Base-by-base conservation (phyloP, 2,113 vertebrate species). In the Elachura formosa region DNA sequence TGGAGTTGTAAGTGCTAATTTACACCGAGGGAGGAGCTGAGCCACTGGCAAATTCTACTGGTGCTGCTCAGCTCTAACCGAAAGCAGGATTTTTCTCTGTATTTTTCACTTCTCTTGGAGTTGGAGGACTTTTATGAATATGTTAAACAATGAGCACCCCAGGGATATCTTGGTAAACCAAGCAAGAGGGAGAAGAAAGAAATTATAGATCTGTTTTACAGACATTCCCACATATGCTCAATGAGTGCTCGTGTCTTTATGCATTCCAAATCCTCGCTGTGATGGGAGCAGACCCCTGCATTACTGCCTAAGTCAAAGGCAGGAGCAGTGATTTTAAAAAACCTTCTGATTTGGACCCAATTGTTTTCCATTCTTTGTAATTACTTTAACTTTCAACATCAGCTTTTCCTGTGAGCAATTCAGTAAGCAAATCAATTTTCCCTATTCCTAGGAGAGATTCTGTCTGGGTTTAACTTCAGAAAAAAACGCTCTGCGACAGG, bases 371-470 rank as follows among this genome's bases (percentile, higher is more conserved):
- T 67, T 92, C 85, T 91, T 93, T 91, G 43, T 88, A 96, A 97
- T 94, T 93, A 84, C 85, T 94, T 95, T 90, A 93, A 94, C 88
- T 97, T 96, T 95, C 82, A 77, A 79, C 93, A 93, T 82, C 75
- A 82, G 81, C 34, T 95, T 96, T 97, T 93, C 81, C 75, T 87
- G 77, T 84, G 88, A 94, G 91, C 83, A 95, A 91, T 86, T 96
- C 72, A 63, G 87, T 94, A 94, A 96, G 90, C 88, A 92, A 96
- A 97, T 97, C 96, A 95, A 97, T 97, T 94, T 91, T 34, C 46
- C 38, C 38, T 94, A 85, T 91, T 96, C 96, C 95, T 94, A n/a
- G n/a, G 93, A 96, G 96, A 89, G 34, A 43, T 36, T 69, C 78
- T 89, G 88, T 52, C 96, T 82, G 58, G 71, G 83, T 87, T 95